Evolutionary conservation across 2,888 invertebrate genomes (phyloP).

Genomic region (Nymphalis c-album): DNA sequence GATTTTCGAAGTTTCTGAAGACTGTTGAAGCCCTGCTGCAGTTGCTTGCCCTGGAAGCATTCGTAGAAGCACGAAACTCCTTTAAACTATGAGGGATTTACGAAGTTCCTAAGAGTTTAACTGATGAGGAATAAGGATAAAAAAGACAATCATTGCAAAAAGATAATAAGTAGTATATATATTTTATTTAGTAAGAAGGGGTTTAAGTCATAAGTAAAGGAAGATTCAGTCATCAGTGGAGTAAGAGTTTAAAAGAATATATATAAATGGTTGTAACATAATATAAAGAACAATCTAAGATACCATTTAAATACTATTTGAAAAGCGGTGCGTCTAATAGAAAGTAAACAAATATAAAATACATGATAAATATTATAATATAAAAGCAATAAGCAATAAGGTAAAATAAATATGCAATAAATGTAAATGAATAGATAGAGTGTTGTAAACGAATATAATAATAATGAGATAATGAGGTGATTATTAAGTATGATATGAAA

Average conservation of each 20-base stretch:
- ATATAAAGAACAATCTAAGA: too few species aligned
- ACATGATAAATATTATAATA: too few species aligned
- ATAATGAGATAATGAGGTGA: too few species aligned
- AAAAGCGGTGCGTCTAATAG: too few species aligned
- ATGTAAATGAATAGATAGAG: background rate
- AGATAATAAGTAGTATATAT: background rate
- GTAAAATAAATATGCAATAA: background rate
- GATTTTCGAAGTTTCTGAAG: constrained; percentile 87
- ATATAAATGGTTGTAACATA: too few species aligned
- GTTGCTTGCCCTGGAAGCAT: constrained; percentile 78
- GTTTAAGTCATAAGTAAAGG: too few species aligned
- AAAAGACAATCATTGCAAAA: constrained; percentile 27
- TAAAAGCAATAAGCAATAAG: too few species aligned
- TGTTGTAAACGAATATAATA: too few species aligned
- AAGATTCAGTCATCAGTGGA: background rate
- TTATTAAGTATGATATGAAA: too few species aligned
- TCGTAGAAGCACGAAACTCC: constrained; percentile 79
- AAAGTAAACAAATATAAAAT: constrained; percentile 15
- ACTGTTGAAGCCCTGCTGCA: constrained; percentile 83
- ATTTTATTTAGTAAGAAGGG: background rate
- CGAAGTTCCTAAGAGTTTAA: constrained; percentile 40
- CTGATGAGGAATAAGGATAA: constrained; percentile 75
- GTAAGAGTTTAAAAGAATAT: too few species aligned
- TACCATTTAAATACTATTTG: too few species aligned
- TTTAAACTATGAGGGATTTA: constrained; percentile 72